phyloP scores from a whole-genome alignment of 2,113 vertebrate genomes.

The Aspidoscelis tigris region DNA sequence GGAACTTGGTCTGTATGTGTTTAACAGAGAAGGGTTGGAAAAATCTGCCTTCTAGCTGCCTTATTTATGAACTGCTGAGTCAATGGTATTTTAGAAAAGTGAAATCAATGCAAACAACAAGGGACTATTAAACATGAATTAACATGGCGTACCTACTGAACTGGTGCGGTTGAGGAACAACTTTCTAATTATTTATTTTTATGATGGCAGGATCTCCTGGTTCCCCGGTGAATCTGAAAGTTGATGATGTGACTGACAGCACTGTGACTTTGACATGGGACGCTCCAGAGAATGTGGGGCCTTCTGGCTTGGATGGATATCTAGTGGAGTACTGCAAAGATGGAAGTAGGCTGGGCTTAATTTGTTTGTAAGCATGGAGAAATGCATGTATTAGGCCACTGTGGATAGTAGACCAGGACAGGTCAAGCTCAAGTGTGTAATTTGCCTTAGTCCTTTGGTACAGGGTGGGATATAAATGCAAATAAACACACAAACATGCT shows the following conservation, averaged over 20 bases:
- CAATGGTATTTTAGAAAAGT: no score
- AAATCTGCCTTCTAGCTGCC: no score
- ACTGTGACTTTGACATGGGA: slow-evolving; percentile 87
- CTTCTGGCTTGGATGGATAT: slow-evolving; percentile 83
- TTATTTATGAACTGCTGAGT: no score
- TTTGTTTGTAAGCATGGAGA: fast-evolving
- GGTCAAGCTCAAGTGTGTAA: background rate
- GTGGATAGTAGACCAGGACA: background rate
- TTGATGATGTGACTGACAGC: slow-evolving; percentile 86
- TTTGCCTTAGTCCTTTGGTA: no score
- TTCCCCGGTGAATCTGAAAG: slow-evolving; percentile 76
- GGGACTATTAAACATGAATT: background rate
- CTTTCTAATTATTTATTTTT: slow-evolving; percentile 7
- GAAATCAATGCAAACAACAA: background rate
- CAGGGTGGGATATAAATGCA: no score
- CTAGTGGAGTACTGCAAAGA: slow-evolving; percentile 86
- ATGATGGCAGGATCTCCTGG: slow-evolving; percentile 81
- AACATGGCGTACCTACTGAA: background rate
- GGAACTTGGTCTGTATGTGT: no score
- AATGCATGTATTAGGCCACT: background rate
- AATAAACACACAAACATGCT: no score
- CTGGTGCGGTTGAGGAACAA: background rate
- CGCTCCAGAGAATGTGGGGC: slow-evolving; percentile 78
- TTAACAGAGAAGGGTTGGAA: no score
- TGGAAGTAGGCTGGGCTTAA: slow-evolving; percentile 81